A percentile compares a stretch with the other conserved stretches of the same genome.
Conservation (phyloP, 2,797 vertebrate genomes). For the Catostomus latipinnis region DNA sequence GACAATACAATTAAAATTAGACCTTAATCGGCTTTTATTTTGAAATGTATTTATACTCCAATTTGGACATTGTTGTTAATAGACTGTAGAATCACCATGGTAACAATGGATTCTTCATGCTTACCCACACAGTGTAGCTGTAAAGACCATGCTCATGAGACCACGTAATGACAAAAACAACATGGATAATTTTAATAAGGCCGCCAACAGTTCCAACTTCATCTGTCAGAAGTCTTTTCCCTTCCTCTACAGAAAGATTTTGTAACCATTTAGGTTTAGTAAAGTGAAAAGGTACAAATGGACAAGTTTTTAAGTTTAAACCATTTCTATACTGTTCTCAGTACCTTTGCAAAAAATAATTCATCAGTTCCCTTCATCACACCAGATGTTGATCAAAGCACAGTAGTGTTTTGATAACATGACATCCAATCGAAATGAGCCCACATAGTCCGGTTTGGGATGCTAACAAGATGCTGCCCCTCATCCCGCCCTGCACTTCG, state of each 20-base stretch:
- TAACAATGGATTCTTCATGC: constrained; percentile 67
- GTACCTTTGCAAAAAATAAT: constrained; percentile 10
- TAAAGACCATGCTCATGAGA: constrained; percentile 54
- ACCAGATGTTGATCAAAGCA: constrained; percentile 1
- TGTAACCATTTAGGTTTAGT: constrained; percentile 37
- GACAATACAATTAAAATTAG: constrained; percentile 36
- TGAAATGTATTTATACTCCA: constrained; percentile 70
- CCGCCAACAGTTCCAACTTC: constrained; percentile 61
- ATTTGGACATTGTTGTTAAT: constrained; percentile 69
- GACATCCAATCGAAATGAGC: constrained; percentile 19
- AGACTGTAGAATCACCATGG: constrained; percentile 71
- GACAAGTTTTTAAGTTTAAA: constrained; percentile 29
- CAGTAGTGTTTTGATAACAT: constrained; percentile 17
- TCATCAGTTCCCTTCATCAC: constrained; percentile 4
- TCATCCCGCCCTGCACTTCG: constrained; percentile 11
- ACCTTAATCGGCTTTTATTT: constrained; percentile 74
- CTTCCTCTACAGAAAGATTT: constrained; percentile 54
- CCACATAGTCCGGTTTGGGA: constrained; percentile 20
- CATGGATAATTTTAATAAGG: constrained; percentile 68
- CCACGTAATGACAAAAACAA: constrained; percentile 60
- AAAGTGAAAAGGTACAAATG: constrained; percentile 44
- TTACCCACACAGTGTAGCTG: constrained; percentile 55
- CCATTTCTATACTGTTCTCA: constrained; percentile 15
- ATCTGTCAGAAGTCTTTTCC: constrained; percentile 41
- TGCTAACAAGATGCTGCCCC: constrained; percentile 28